Evolutionary conservation across 2,113 vertebrate genomes (phyloP).

Genomic region (Gallinago media): DNA sequence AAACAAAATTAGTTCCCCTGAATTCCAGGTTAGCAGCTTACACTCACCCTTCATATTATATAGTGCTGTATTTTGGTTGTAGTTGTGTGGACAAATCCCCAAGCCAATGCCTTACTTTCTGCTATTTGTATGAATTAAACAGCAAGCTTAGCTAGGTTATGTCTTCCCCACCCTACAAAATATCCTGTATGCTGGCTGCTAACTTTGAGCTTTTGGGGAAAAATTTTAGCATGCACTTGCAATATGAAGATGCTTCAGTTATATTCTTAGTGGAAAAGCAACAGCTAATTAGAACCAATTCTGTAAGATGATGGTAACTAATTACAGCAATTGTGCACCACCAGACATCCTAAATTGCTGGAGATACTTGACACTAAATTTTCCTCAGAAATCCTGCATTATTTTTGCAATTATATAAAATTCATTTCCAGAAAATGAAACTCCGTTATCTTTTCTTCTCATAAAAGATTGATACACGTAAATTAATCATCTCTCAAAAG

Average conservation of each 20-base stretch:
- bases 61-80: neutral
- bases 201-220: neutral
- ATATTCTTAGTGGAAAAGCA: neutral
- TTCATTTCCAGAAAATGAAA: neutral
- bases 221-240: neutral
- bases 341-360: neutral
- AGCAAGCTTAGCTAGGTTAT: neutral
- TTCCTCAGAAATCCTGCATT: neutral
- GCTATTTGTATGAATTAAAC: neutral
- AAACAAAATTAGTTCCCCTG: neutral
- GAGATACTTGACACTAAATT: neutral
- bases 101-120: neutral
- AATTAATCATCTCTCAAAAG: neutral
- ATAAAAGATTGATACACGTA: neutral
- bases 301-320: neutral
- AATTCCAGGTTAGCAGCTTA: neutral
- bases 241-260: neutral
- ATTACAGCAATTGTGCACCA: neutral
- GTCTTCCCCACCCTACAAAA: neutral
- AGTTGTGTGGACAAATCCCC: neutral
- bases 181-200: neutral
- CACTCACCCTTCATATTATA: neutral
- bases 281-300: constrained; percentile 15
- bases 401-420: neutral
- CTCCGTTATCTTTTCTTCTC: neutral